phyloP scores from a whole-genome alignment of 2,888 invertebrate species.

The Thumatha senex region DNA sequence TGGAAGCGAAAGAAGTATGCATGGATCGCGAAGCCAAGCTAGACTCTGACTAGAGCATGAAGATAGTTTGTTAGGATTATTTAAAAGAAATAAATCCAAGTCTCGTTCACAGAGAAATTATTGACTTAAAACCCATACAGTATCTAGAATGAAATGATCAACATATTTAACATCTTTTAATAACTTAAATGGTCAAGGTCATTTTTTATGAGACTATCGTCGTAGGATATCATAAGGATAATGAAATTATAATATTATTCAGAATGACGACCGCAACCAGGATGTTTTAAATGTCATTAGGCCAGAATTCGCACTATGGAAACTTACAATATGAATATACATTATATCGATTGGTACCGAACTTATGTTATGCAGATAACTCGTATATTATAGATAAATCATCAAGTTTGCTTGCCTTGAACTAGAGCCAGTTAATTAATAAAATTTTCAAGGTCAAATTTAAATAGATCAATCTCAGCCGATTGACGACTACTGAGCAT shows the following conservation, averaged over 20 bases:
- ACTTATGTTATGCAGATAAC: slow-evolving; percentile 25
- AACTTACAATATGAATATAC: slow-evolving; percentile 13
- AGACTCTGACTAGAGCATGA: too few species aligned
- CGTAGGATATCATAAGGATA: slow-evolving; percentile 45
- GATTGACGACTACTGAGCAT: too few species aligned
- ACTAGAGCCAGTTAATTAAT: slow-evolving; percentile 47
- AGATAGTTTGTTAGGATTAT: too few species aligned
- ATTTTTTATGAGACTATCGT: slow-evolving; percentile 49
- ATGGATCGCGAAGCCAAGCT: too few species aligned
- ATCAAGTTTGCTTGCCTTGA: slow-evolving; percentile 46
- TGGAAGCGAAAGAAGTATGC: too few species aligned
- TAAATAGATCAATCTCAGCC: slow-evolving; percentile 1
- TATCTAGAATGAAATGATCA: too few species aligned
- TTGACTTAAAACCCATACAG: too few species aligned
- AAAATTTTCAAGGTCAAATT: slow-evolving; percentile 11
- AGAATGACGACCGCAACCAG: slow-evolving; percentile 53
- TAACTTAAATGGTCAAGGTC: slow-evolving; percentile 57
- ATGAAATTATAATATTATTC: slow-evolving; percentile 50
- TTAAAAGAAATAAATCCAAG: too few species aligned
- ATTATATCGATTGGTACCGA: slow-evolving; percentile 10
- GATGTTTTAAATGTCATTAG: slow-evolving; percentile 67
- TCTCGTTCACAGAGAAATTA: too few species aligned
- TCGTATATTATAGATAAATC: slow-evolving; percentile 23
- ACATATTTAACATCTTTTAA: slow-evolving; percentile 15
- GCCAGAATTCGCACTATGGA: slow-evolving; percentile 34